Conservation (phyloP, 1,140 invertebrate genomes). For the Drosophila truncata region DNA sequence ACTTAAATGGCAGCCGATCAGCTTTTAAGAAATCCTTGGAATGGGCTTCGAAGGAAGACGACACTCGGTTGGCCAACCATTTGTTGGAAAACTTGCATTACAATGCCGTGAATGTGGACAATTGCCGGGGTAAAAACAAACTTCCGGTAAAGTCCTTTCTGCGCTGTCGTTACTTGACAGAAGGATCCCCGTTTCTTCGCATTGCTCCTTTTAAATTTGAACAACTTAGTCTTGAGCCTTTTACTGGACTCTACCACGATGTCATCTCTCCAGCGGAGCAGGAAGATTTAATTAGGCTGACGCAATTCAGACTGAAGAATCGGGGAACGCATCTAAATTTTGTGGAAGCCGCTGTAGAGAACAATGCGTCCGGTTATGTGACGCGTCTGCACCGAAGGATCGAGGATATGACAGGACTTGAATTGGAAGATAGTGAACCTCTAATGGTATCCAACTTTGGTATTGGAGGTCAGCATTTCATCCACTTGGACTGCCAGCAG, state of each 20-base stretch:
- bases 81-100: conserved; percentile 9
- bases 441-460: conserved; percentile 89
- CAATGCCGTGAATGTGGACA: conserved; percentile 14
- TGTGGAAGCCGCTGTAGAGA: conserved; percentile 91
- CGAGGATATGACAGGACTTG: conserved; percentile 89
- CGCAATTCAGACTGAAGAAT: conserved; percentile 95
- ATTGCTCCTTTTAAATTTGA: conserved; percentile 96
- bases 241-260: conserved; percentile 94
- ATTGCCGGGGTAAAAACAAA: conserved; percentile 22
- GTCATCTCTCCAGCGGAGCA: conserved; percentile 95
- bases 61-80: conserved; percentile 1
- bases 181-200: conserved; percentile 90
- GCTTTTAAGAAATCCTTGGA: neutral
- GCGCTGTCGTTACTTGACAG: conserved; percentile 91
- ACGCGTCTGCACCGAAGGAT: conserved; percentile 86
- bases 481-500: conserved; percentile 88
- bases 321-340: conserved; percentile 87
- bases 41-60: conserved; percentile 1
- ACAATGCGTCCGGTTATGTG: conserved; percentile 87
- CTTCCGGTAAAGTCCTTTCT: conserved; percentile 84
- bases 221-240: conserved; percentile 92
- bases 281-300: conserved; percentile 92
- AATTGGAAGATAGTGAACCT: conserved; percentile 87
- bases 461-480: conserved; percentile 89
- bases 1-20: neutral